Evolutionary conservation across 2,797 vertebrate genomes (phyloP).

Genomic region (Orientallactaga sibirica): DNA sequence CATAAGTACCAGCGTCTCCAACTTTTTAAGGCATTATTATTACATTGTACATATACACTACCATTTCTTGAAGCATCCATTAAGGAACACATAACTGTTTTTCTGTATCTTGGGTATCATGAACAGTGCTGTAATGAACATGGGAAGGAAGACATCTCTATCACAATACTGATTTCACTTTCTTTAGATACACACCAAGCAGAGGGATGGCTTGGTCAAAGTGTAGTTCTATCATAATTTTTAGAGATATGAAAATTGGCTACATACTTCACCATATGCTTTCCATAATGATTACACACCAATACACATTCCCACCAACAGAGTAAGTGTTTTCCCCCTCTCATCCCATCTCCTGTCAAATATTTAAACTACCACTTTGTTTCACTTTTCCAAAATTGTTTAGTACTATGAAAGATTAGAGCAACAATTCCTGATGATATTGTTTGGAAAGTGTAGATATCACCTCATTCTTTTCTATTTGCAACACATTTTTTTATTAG

Average conservation of each 20-base stretch:
- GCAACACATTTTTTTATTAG: background rate
- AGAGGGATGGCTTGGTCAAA: background rate
- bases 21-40: background rate
- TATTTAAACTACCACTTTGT: background rate
- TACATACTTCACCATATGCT: background rate
- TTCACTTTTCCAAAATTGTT: constrained; percentile 10
- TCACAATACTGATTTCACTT: background rate
- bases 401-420: background rate
- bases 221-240: background rate
- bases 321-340: background rate
- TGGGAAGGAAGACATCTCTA: background rate
- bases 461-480: background rate
- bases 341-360: background rate
- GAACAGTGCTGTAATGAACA: background rate
- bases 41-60: background rate
- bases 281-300: background rate
- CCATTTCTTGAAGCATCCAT: background rate
- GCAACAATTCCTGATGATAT: background rate
- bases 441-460: background rate
- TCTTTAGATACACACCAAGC: background rate
- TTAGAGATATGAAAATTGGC: background rate
- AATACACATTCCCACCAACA: too few species aligned
- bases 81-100: background rate
- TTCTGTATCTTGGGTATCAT: background rate
- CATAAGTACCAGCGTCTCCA: background rate